A percentile compares a stretch with the other conserved stretches of the same genome.
Evolutionary conservation across 1,140 invertebrate species (phyloP).

Genomic region (Aleiodes sp.): DNA sequence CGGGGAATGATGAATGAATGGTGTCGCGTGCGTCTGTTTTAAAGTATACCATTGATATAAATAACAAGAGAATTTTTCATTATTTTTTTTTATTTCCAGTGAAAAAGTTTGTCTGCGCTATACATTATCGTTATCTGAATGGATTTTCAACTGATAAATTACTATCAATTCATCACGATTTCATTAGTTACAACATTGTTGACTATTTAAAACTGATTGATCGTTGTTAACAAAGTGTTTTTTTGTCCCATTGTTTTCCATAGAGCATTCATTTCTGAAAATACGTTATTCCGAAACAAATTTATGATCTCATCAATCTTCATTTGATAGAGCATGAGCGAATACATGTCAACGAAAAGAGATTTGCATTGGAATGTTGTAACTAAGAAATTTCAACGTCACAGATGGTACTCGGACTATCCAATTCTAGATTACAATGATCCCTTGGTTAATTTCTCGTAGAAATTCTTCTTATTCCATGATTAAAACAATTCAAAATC

Average conservation of each 20-base stretch:
- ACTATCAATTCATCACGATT: constrained; percentile 4
- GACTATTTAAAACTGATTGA: constrained; percentile 6
- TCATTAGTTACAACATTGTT: constrained; percentile 1
- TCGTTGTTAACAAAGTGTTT: neutral
- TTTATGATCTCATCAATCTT: constrained; percentile 18
- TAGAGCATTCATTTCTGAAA: neutral
- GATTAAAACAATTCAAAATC: too few relatives aligned
- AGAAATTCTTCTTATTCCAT: too few relatives aligned
- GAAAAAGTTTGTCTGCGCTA: neutral
- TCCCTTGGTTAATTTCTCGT: too few relatives aligned
- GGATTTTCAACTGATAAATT: constrained; percentile 7
- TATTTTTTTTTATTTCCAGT: too few relatives aligned
- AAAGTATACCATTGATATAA: constrained; percentile 3
- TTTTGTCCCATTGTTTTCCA: neutral
- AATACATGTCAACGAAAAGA: neutral
- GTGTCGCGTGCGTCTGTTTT: neutral
- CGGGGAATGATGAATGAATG: neutral
- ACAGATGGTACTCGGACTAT: neutral
- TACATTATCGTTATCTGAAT: constrained; percentile 10
- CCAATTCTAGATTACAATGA: neutral
- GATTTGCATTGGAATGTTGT: neutral
- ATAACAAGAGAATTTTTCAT: constrained; percentile 4
- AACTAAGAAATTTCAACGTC: neutral
- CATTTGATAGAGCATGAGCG: neutral
- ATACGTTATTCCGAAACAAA: neutral